Percentiles rank a stretch among this genome's conserved stretches.
Evolutionary conservation across 2,113 vertebrate genomes (phyloP).

Genomic region (Chascanopsetta lugubris): DNA sequence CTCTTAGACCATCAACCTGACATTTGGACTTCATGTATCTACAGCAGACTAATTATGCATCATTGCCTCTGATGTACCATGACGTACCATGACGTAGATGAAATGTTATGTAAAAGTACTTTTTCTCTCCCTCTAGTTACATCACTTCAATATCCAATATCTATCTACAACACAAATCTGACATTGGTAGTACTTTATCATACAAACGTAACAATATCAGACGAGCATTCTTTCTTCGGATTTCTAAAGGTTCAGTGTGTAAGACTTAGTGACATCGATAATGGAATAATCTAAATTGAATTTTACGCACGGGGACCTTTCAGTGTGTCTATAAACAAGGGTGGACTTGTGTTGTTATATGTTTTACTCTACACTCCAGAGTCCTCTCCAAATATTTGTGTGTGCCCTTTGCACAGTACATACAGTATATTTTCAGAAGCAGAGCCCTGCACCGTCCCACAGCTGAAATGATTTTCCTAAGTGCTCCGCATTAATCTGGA

Average conservation of each 20-base stretch:
- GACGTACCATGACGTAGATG: too few relatives aligned
- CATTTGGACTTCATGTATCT: conserved; percentile 28
- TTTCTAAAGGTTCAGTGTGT: too few relatives aligned
- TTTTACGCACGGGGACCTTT: too few relatives aligned
- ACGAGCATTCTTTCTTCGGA: too few relatives aligned
- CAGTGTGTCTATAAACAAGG: background rate
- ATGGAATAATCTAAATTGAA: too few relatives aligned
- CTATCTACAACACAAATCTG: too few relatives aligned
- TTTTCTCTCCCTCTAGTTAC: background rate
- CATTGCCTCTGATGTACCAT: too few relatives aligned
- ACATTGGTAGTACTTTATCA: too few relatives aligned
- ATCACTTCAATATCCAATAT: background rate
- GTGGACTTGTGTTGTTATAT: background rate
- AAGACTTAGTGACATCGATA: too few relatives aligned
- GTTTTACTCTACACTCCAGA: background rate
- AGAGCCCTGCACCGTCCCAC: background rate
- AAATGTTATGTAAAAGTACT: too few relatives aligned
- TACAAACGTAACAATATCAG: too few relatives aligned
- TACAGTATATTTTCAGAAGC: background rate
- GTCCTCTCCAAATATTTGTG: background rate
- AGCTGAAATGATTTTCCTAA: conserved; percentile 19
- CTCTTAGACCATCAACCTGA: conserved; percentile 23
- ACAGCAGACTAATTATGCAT: conserved; percentile 5
- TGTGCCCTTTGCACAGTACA: background rate
- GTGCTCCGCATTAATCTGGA: conserved; percentile 35